phyloP scores from a whole-genome alignment of 2,113 vertebrate species.

The Atlantisia rogersi region DNA sequence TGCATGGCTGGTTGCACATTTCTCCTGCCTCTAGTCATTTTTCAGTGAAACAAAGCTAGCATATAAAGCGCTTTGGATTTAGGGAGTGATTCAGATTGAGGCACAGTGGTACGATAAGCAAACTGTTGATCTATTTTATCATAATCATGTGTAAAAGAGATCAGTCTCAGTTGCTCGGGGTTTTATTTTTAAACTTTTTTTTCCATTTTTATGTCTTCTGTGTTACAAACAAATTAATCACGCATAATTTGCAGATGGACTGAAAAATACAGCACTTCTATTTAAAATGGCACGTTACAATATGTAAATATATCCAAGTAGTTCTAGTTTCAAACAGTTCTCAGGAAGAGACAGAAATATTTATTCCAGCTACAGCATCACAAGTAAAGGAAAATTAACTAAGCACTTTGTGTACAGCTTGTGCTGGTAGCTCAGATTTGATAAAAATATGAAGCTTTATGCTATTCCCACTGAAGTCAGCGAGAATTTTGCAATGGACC shows the following conservation, averaged over 20 bases:
- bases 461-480: neutral
- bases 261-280: neutral
- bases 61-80: neutral
- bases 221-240: conserved; percentile 1
- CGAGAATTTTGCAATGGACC: neutral
- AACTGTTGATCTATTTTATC: neutral
- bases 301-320: neutral
- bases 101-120: neutral
- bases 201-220: neutral
- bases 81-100: neutral
- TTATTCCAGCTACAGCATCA: neutral
- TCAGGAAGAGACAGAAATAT: neutral
- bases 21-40: neutral
- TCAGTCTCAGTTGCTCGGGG: neutral
- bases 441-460: neutral
- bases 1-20: neutral
- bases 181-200: neutral
- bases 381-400: neutral
- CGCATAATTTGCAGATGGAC: neutral
- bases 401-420: neutral
- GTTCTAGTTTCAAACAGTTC: neutral
- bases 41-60: neutral
- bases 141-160: neutral
- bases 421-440: neutral
- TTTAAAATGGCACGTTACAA: neutral